Base-by-base conservation (phyloP, 2,797 vertebrate genomes). In the Spondyliosoma cantharus region DNA sequence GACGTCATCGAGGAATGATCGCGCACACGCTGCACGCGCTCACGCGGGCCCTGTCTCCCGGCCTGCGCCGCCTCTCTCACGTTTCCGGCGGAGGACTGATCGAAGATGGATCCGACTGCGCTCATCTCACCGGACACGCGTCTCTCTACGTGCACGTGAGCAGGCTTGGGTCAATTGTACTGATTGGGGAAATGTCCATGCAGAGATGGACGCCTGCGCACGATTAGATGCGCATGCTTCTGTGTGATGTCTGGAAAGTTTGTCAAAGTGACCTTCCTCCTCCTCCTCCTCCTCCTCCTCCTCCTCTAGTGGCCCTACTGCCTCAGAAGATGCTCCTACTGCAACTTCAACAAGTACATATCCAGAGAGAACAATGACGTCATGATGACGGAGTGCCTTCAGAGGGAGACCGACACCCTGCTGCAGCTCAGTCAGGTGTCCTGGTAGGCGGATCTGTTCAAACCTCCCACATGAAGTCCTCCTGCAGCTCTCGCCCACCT, bases 291-390 rank as follows among this genome's bases (percentile, higher is more conserved):
- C n/a, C 20, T 61, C 48, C 3, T 2, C 25, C 22, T 0, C 90
- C 37, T 37, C 37, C 37, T 56, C 37, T 49, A 99, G 97, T 99
- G 98, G 97, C 98, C 98, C 0, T 99, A 97, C 86, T 99, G 98
- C 72, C 93, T 97, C 74, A 96, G 95, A 80, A 95, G 96, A 64
- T 99, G 98, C 85, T 94, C 94, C 80, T 99, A 98, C 92, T 99
- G 97, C 91, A 98, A 90, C 92, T 99, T 99, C 85, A 99, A 98
- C 92, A 97, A 97, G 64, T 98, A 98, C 71, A 95, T 97, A 56
- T 85, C 94, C 74, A 95, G 92, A 1, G 91, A 78, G 3, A 87
- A 94, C 84, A 95, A 96, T 0, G 92, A 96, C 67, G 80, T 37
- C 0, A 73, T 93, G 2, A 62, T 98, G 94, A 87, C 92, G 0